Base-by-base conservation (phyloP, 2,888 invertebrate genomes). In the Homarus gammarus region DNA sequence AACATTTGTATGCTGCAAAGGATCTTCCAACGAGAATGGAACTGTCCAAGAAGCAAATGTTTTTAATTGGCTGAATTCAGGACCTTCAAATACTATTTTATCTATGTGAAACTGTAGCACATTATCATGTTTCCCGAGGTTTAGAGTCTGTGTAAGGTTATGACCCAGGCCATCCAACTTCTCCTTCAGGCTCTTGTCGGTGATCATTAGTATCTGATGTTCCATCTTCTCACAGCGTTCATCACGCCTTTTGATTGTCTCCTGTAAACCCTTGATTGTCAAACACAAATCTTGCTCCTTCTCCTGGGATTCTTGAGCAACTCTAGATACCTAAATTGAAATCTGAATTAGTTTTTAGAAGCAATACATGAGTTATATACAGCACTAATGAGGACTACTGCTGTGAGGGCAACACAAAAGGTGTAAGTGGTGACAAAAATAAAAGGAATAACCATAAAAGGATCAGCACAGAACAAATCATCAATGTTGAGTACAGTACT, bases 21-120 rank as follows among this genome's bases (percentile, higher is more conserved):
- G 92, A 40, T 92, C 92, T 64, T 87, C 84, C 27, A 92, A 36
- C 0, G 86, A 68, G 64, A 92, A 90, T 18, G 90, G 90, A 44
- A 92, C 90, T 15, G 88, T 89, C 92, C 92, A 92, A 27, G 90
- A 90, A 33, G 87, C 89, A 78, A 92, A 92, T 18, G 92, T 90
- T 38, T 92, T 92, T 31, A 89, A 44, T 12, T 72, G 79, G n/a
- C 82, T 85, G 40, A 84, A 84, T 3, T 84, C 89, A 27, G 78
- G 27, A 3, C 70, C 18, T 27, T 89, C 86, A 77, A 89, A 91
- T n/a, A 73, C 56, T 22, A 88, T 81, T 31, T 75, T 87, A 10
- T 87, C 89, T 22, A 92, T 83, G 72, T 87, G 87, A 36, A 92
- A 84, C 75, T 92, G 90, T 22, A 92, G 72, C 33, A 92, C 61